phyloP scores from a whole-genome alignment of 2,888 invertebrate genomes.

The Achlya flavicornis region DNA sequence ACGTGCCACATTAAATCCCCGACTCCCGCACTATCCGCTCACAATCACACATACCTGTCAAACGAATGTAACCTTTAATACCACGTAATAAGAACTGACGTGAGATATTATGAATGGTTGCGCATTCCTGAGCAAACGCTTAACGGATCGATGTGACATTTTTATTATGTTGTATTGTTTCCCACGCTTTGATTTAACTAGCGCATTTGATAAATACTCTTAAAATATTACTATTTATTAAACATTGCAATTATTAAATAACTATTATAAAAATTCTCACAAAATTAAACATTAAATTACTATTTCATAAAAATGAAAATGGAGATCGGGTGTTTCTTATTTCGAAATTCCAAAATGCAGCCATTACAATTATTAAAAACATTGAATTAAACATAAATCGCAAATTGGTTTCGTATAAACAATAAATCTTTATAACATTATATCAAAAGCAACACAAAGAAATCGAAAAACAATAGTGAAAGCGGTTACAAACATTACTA shows the following conservation, averaged over 20 bases:
- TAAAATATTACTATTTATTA: too few relatives aligned
- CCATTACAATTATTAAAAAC: too few relatives aligned
- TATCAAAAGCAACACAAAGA: slow-evolving; percentile 33
- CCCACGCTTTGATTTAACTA: slow-evolving; percentile 55
- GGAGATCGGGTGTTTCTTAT: too few relatives aligned
- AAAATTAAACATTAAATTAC: too few relatives aligned
- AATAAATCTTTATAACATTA: slow-evolving; percentile 15
- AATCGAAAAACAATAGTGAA: slow-evolving; percentile 32
- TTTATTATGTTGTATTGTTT: slow-evolving; percentile 72
- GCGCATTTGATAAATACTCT: slow-evolving; percentile 6
- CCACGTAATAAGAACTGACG: slow-evolving; percentile 32
- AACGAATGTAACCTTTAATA: slow-evolving; percentile 37
- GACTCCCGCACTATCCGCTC: slow-evolving; percentile 41
- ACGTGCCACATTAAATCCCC: slow-evolving; percentile 61
- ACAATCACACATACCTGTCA: slow-evolving; percentile 23
- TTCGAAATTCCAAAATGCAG: too few relatives aligned
- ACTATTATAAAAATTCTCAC: too few relatives aligned
- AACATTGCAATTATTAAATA: too few relatives aligned
- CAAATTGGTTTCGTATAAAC: not conserved
- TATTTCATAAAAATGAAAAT: too few relatives aligned
- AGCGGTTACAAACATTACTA: slow-evolving; percentile 19
- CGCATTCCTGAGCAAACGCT: slow-evolving; percentile 50
- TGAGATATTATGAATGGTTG: slow-evolving; percentile 25
- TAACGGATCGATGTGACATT: slow-evolving; percentile 65
- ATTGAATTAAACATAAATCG: not conserved